Conservation (phyloP, 2,797 vertebrate species). For the Tympanoctomys barrerae region DNA sequence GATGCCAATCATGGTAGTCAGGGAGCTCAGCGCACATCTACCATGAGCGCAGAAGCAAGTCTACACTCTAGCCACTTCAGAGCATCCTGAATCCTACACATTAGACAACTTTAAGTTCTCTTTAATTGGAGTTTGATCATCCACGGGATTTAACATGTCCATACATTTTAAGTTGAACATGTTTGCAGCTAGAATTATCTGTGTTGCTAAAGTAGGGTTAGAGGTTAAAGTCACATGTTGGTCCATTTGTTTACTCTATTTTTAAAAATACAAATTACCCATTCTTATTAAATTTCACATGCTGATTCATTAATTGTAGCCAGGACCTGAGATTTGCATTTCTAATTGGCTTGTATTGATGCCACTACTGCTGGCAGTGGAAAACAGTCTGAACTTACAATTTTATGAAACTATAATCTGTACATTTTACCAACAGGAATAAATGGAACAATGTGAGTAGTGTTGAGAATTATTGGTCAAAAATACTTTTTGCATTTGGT, state of each 20-base stretch:
- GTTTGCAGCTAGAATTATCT: slow-evolving; percentile 31
- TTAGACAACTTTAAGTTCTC: not conserved
- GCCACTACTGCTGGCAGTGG: not conserved
- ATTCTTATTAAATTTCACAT: not conserved
- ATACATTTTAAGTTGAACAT: slow-evolving; percentile 27
- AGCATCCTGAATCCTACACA: not conserved
- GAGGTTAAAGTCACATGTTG: not conserved
- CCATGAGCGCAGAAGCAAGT: not conserved
- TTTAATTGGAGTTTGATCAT: not conserved
- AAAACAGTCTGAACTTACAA: not conserved
- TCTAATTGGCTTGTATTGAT: not conserved
- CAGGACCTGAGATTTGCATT: not conserved
- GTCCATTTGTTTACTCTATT: not conserved
- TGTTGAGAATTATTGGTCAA: not conserved
- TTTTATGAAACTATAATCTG: not conserved
- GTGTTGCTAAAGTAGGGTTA: slow-evolving; percentile 7
- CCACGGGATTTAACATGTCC: not conserved
- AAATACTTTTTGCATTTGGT: not conserved
- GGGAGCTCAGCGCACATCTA: not conserved
- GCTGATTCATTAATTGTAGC: not conserved
- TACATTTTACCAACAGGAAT: not conserved
- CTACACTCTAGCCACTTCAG: slow-evolving; percentile 13
- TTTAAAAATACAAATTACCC: not conserved
- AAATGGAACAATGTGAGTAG: not conserved
- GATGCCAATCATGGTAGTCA: not conserved